Conservation (phyloP, 1,140 invertebrate genomes). For the Drosophila sp. region DNA sequence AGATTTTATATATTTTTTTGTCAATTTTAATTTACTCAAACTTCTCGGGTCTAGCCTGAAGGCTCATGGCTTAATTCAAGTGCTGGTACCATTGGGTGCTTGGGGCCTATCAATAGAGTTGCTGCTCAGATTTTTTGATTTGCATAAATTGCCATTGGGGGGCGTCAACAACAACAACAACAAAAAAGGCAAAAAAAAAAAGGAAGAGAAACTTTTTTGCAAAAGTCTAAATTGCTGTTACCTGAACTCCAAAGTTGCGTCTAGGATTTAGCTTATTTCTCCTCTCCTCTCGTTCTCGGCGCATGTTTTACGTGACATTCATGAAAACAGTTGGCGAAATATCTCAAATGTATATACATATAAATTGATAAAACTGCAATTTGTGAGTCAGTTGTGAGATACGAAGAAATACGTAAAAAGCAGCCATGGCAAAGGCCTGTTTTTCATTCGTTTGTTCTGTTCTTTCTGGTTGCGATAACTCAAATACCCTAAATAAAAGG, state of each 20-base stretch:
- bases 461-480: not conserved
- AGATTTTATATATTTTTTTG: conserved; percentile 33
- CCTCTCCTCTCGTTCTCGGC: not conserved
- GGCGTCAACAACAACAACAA: conserved; percentile 23
- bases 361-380: conserved; percentile 57
- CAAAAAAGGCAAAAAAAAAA: not conserved
- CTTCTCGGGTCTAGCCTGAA: conserved; percentile 32
- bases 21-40: conserved; percentile 74
- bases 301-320: conserved; percentile 71
- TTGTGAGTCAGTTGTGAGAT: conserved; percentile 37
- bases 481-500: not conserved
- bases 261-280: not conserved
- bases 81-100: conserved; percentile 49
- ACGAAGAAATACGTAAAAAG: not conserved
- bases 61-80: conserved; percentile 57
- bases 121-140: conserved; percentile 54
- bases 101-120: conserved; percentile 39
- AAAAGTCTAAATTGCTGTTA: conserved; percentile 42
- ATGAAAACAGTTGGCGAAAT: conserved; percentile 40
- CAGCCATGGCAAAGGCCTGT: conserved; percentile 1
- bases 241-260: conserved; percentile 38
- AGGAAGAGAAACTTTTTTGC: conserved; percentile 36
- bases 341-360: conserved; percentile 34
- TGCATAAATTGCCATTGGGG: conserved; percentile 72
- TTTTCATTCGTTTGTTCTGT: not conserved